Conservation (phyloP, 2,113 vertebrate species). For the Sisor rabdophorus region DNA sequence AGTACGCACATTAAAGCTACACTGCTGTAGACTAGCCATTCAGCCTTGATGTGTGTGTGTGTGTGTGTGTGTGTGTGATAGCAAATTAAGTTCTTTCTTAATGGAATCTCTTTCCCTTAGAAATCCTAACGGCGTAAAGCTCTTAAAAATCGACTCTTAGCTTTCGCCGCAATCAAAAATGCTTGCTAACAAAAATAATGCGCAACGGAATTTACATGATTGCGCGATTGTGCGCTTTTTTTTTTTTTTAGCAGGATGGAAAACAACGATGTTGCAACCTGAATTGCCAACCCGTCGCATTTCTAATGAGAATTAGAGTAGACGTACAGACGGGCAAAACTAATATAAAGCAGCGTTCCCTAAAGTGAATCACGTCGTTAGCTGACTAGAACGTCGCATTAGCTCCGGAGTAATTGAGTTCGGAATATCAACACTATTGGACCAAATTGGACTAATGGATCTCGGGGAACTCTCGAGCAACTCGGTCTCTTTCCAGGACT, state of each 20-base stretch:
- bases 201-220: constrained; percentile 46
- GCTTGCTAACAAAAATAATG: constrained; percentile 43
- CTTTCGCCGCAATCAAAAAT: constrained; percentile 35
- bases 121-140: constrained; percentile 30
- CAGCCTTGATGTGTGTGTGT: constrained; percentile 19
- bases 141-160: constrained; percentile 38
- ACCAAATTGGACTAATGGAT: constrained; percentile 32
- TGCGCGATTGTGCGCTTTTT: constrained; percentile 37
- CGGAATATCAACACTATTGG: constrained; percentile 23
- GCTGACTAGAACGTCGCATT: constrained; percentile 22
- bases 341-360: constrained; percentile 36
- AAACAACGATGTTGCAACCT: constrained; percentile 27
- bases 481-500: neutral
- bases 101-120: constrained; percentile 30
- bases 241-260: constrained; percentile 17
- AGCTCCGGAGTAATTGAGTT: constrained; percentile 45
- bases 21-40: constrained; percentile 21
- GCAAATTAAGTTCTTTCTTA: constrained; percentile 38
- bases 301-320: constrained; percentile 41
- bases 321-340: constrained; percentile 26
- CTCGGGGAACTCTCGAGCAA: neutral
- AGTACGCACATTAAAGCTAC: constrained; percentile 21
- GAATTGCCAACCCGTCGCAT: constrained; percentile 36
- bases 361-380: constrained; percentile 34
- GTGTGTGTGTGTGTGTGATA: constrained; percentile 16